Base-by-base conservation (phyloP, 2,888 invertebrate species). In the Campoletis raptor region DNA sequence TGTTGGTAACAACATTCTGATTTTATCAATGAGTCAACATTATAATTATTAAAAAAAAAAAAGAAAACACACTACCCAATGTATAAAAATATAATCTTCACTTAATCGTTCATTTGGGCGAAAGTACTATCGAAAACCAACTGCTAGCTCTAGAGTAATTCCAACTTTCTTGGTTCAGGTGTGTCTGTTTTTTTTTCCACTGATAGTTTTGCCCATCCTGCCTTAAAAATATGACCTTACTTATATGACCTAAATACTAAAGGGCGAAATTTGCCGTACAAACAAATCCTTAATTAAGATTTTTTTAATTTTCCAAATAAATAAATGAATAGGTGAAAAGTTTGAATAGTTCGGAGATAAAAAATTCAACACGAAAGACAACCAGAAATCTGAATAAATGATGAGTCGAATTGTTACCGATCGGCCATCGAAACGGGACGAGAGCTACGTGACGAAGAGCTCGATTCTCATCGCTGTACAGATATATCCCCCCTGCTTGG, bases 401-500 rank as follows among this genome's bases (percentile, higher is more conserved):
- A 57, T 42, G 85, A 88, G 90, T 90, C 82, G 90, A 90, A 90
- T 82, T 61, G 42, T 40, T 87, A 90, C 90, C 90, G 89, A 92
- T 91, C 91, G 92, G 93, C 93, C 93, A 93, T 93, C 91, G 92
- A 89, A 90, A 85, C 92, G 92, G 92, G 82, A 81, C 82, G 86
- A 70, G 77, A 77, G 77, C 78, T 83, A 85, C 74, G 85, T 86
- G 61, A 81, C 73, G 45, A 83, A 77, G 45, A 21, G 76, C 83
- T 88, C 85, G 85, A 87, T 86, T 85, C 78, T 85, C 88, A 82
- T 88, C 88, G 83, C 21, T 24, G 61, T 61, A 61, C 40, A 70
- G 57, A 48, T 42, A 24, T 66, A 66, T 82, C 82, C 81, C 85
- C 77, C 54, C 81, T 73, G 80, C 77, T 36, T 61, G 69, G 79